Percentiles rank a stretch among this genome's conserved stretches.
Evolutionary conservation across 2,797 vertebrate genomes (phyloP).

Genomic region (Anniella stebbinsi): DNA sequence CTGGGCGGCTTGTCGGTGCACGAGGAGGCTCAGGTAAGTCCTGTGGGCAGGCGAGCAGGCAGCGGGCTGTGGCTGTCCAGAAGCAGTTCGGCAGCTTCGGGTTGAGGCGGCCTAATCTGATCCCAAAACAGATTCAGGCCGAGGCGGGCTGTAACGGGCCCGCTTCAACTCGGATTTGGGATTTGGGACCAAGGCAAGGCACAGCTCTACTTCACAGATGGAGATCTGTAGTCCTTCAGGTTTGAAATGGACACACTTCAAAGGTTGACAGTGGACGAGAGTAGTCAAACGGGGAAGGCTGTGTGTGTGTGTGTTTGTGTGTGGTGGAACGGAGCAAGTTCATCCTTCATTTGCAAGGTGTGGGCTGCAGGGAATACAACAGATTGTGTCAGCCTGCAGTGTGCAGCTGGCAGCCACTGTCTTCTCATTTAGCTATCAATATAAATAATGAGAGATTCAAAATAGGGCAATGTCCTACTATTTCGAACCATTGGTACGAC

Average conservation of each 20-base stretch:
- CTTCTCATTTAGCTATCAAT: conserved; percentile 28
- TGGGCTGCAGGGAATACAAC: conserved; percentile 7
- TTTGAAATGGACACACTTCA: neutral
- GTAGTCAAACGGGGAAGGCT: neutral
- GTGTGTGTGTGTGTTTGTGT: neutral
- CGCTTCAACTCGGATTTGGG: too few species aligned
- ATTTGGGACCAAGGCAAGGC: too few species aligned
- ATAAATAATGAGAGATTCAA: conserved; percentile 40
- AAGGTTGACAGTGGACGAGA: neutral
- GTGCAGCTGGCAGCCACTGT: conserved; percentile 14
- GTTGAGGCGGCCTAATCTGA: too few species aligned
- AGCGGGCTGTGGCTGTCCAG: too few species aligned
- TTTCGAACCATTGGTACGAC: neutral
- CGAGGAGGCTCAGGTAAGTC: too few species aligned
- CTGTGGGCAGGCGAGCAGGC: too few species aligned
- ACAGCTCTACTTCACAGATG: neutral
- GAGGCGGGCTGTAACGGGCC: too few species aligned
- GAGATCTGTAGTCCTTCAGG: neutral
- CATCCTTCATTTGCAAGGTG: conserved; percentile 1
- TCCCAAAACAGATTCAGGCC: too few species aligned
- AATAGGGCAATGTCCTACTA: conserved; percentile 4
- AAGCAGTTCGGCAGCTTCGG: too few species aligned
- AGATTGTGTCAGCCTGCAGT: conserved; percentile 10
- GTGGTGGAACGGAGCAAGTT: neutral
- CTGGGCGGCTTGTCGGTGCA: too few species aligned